Evolutionary conservation across 2,888 invertebrate species (phyloP).

Genomic region (Oegoconia quadripuncta): DNA sequence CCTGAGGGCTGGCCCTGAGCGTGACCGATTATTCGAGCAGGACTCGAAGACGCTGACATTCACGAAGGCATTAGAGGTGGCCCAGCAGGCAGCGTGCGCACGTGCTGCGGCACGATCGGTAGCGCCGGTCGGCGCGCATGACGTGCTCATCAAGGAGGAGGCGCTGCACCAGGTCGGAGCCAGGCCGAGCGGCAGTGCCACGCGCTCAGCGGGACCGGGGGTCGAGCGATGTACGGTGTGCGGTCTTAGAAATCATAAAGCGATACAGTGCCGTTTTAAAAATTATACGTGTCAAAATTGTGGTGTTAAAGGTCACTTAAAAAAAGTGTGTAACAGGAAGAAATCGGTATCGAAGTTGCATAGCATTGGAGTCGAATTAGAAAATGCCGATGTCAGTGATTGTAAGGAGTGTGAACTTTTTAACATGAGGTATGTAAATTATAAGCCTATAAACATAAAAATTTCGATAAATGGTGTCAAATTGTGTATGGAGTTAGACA

Average conservation of each 20-base stretch:
- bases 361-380: neutral
- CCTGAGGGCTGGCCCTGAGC: constrained; percentile 9
- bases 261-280: constrained; percentile 13
- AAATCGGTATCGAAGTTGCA: too few species aligned
- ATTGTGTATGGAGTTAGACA: constrained; percentile 11
- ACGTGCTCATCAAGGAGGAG: neutral
- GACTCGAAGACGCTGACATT: constrained; percentile 6
- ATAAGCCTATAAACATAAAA: constrained; percentile 3
- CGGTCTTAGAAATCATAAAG: constrained; percentile 2
- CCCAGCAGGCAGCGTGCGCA: constrained; percentile 14
- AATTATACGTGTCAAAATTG: constrained; percentile 16
- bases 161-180: neutral
- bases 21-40: constrained; percentile 13
- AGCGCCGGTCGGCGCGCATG: neutral
- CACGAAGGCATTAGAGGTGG: constrained; percentile 16
- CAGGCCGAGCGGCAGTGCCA: neutral
- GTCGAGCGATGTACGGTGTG: constrained; percentile 6
- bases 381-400: neutral
- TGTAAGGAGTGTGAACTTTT: constrained; percentile 11
- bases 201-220: neutral
- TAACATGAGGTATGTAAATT: constrained; percentile 9
- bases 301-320: constrained; percentile 18
- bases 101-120: neutral
- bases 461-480: neutral
- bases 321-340: constrained; percentile 14